Evolutionary conservation across 2,113 vertebrate species (phyloP), one percentile per base, ranked within the genome.

Genomic region (Proteles cristata): DNA sequence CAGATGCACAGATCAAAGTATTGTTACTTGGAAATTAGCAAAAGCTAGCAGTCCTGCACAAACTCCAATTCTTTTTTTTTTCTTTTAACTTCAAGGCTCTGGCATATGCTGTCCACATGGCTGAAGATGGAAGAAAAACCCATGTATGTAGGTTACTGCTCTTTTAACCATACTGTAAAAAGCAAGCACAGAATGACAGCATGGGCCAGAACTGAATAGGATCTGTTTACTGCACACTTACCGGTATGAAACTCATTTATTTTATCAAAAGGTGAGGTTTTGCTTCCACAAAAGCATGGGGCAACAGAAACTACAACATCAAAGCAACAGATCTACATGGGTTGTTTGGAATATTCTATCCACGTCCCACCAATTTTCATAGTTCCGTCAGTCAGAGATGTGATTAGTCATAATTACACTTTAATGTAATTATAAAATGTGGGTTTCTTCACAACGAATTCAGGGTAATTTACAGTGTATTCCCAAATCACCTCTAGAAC

Each of bases 41-140:
- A 98, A 98, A 99, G 97, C 98, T 98, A 98, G 97, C 96, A 98
- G 98, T 98, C 98, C 98, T 98, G 96, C 97, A 99, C 96, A 99
- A 98, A 97, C 97, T 98, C 96, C 93, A 97, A 94, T 97, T 98
- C 97, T 98, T 39, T 25, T 25, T 71, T 93, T 31, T 73, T 39
- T 23, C 35, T 69, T 1, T 19, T 5, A 85, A 96, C 97, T 97
- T 98, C 97, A 97, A 97, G 98, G 97, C 97, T 98, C 98, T 98
- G 98, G 98, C 99, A 99, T 99, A 99, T 99, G 99, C 98, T 99
- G 99, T 99, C 98, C 99, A 99, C 99, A 99, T 99, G 99, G 99
- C 98, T 99, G 98, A 96, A 96, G 99, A 99, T 94, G 97, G 98
- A 99, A 99, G 99, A 99, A 99, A 99, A 98, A 96, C 98, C 81